Percentiles rank a stretch among this genome's conserved stretches.
These are phyloP conservation scores for Geotrypetes seraphini DNA, from an alignment of 2,797 vertebrate genomes.

Conservation along the genomic window DNA sequence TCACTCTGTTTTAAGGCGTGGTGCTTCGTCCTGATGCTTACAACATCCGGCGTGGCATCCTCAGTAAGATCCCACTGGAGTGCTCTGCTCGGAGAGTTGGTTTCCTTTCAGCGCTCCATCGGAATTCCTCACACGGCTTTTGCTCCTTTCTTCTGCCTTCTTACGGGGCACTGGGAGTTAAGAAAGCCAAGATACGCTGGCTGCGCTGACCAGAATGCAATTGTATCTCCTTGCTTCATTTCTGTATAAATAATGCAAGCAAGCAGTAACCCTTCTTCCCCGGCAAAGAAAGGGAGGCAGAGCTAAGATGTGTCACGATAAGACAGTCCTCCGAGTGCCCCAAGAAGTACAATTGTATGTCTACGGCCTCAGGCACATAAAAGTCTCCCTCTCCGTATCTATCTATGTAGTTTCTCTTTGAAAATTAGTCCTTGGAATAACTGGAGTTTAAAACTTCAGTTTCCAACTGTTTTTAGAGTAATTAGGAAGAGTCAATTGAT, in stretches of 20 bases:
- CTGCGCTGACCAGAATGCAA: conserved; percentile 68
- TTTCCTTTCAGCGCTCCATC: too few relatives aligned
- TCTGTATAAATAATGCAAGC: conserved; percentile 76
- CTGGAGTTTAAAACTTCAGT: too few relatives aligned
- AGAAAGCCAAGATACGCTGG: conserved; percentile 52
- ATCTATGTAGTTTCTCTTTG: too few relatives aligned
- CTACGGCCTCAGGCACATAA: too few relatives aligned
- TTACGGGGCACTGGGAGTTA: conserved; percentile 4
- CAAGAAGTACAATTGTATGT: too few relatives aligned
- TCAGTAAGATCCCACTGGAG: too few relatives aligned
- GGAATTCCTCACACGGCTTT: background rate
- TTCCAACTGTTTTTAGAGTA: too few relatives aligned
- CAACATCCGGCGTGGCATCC: background rate
- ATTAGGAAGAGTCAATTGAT: too few relatives aligned
- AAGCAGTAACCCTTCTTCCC: conserved; percentile 64
- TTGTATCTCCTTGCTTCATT: conserved; percentile 62
- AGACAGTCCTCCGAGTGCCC: too few relatives aligned
- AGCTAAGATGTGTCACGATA: background rate
- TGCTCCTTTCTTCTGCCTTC: background rate
- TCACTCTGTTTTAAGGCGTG: background rate
- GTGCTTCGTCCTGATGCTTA: background rate
- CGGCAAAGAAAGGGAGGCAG: conserved; percentile 48
- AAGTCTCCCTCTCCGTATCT: too few relatives aligned
- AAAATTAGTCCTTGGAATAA: too few relatives aligned
- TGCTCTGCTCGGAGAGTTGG: too few relatives aligned